Evolutionary conservation across 2,888 invertebrate genomes (phyloP).

Genomic region (Tenodera sinensis): DNA sequence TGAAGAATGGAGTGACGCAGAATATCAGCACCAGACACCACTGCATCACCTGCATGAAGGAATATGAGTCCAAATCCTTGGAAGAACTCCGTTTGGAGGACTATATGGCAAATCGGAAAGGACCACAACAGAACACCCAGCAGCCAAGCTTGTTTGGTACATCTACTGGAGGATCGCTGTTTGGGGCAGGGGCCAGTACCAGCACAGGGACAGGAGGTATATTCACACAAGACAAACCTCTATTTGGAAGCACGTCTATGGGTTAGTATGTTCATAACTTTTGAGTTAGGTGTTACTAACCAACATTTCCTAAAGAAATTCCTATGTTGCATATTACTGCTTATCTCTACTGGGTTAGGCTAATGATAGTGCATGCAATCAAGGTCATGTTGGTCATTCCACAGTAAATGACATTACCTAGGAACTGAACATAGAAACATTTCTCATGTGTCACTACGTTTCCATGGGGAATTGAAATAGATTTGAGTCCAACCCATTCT

Average conservation of each 20-base stretch:
- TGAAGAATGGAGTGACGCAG: slow-evolving; percentile 80
- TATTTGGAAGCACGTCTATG: slow-evolving; percentile 49
- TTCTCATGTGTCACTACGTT: no score
- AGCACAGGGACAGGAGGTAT: slow-evolving; percentile 41
- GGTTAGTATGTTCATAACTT: slow-evolving; percentile 35
- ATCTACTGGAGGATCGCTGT: slow-evolving; percentile 42
- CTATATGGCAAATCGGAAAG: slow-evolving; percentile 86
- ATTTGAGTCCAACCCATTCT: no score
- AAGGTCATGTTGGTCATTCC: no score
- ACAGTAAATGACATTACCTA: no score
- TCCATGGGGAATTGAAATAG: no score
- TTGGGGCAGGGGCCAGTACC: slow-evolving; percentile 46
- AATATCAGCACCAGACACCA: slow-evolving; percentile 91
- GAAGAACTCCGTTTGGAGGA: slow-evolving; percentile 95
- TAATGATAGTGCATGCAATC: background rate
- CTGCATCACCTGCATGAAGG: slow-evolving; percentile 98
- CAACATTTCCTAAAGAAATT: background rate
- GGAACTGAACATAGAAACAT: no score
- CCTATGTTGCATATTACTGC: background rate
- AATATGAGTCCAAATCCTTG: slow-evolving; percentile 90
- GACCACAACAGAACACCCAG: slow-evolving; percentile 46
- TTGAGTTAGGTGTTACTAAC: background rate
- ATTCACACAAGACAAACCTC: slow-evolving; percentile 52
- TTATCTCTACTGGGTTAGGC: background rate
- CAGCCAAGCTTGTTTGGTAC: slow-evolving; percentile 51